phyloP scores from a whole-genome alignment of 2,113 vertebrate species.

The Stercorarius parasiticus region DNA sequence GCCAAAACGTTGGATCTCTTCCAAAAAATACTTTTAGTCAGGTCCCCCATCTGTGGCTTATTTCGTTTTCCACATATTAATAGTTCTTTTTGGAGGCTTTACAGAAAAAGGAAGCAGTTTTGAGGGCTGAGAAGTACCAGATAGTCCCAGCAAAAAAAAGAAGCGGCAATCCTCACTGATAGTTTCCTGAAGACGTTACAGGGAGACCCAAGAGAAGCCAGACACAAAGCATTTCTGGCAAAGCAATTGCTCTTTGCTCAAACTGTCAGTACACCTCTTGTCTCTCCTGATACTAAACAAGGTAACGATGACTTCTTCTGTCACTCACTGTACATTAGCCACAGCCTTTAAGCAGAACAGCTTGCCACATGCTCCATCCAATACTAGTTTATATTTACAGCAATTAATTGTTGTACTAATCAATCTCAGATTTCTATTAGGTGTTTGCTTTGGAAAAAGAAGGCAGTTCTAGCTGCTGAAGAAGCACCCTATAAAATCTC shows the following conservation, averaged over 20 bases:
- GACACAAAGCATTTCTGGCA: neutral
- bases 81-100: neutral
- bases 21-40: neutral
- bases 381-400: neutral
- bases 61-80: neutral
- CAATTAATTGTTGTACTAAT: neutral
- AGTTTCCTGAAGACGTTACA: neutral
- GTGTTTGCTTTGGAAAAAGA: neutral
- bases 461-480: neutral
- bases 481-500: neutral
- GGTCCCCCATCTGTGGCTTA: neutral
- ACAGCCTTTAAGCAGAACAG: neutral
- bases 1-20: neutral
- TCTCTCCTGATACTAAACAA: neutral
- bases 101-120: neutral
- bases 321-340: neutral
- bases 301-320: neutral
- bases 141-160: neutral
- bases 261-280: neutral
- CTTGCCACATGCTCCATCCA: neutral
- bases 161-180: neutral
- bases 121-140: neutral
- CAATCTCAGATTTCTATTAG: neutral
- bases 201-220: neutral
- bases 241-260: neutral